Evolutionary conservation across 2,113 vertebrate genomes (phyloP), one percentile per base, ranked within the genome.

Genomic region (Baryphthengus martii): DNA sequence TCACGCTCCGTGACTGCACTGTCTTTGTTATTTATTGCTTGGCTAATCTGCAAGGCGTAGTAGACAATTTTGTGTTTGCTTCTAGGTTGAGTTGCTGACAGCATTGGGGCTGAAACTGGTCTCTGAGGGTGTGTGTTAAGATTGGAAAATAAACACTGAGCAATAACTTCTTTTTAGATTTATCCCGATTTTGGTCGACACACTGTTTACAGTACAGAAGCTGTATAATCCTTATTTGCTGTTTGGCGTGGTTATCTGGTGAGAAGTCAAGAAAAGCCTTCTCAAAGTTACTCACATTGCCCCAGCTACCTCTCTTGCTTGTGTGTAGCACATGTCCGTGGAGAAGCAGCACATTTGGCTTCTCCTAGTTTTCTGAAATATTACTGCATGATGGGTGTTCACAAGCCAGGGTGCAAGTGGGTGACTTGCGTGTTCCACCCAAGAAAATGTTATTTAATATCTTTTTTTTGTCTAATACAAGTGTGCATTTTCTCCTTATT

Each of bases 311-410:
- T 93, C 71, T 85, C 42, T 74, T 72, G 78, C 49, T 11, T 50
- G 37, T 61, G 33, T 45, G 26, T 28, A 89, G 52, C 25, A 8
- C 0, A 0, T 39, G 58, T 45, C 58, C 59, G 73, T 77, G 73
- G 67, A 75, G 76, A 45, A 68, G 52, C 44, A 93, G 55, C 28
- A 13, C 6, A 0, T 1, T 90, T 67, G 72, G 59, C 8, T 6
- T 18, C 45, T 58, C 88, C 39, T 75, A 73, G 66, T 42, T 65
- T 71, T 70, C 49, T 83, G 71, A 77, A 76, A 40, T 6, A 19
- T 33, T 58, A 3, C 21, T 88, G 50, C 29, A 6, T 3, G 4
- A 18, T 5, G 17, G 42, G 25, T 0, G 0, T 21, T 84, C n/a
- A 28, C 52, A 72, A 21, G 49, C 26, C 49, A 61, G 39, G 29